Percentiles rank a stretch among this genome's conserved stretches.
Evolutionary conservation across 2,888 invertebrate genomes (phyloP).

Genomic region (Entomobrya proxima): DNA sequence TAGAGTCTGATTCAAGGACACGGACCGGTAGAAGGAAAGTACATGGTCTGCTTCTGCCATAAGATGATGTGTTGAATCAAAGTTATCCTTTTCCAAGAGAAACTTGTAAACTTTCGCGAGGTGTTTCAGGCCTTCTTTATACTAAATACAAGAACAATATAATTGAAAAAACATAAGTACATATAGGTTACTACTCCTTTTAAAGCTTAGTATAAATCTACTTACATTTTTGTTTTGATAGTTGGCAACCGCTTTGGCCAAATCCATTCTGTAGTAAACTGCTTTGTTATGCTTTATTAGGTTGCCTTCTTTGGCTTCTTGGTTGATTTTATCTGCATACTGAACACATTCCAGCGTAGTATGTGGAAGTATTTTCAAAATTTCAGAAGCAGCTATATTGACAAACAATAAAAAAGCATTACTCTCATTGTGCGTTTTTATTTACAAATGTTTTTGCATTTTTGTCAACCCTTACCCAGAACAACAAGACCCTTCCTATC

Average conservation of each 20-base stretch:
- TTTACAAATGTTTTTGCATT: too few species aligned
- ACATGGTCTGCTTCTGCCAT: conserved; percentile 65
- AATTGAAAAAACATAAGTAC: too few species aligned
- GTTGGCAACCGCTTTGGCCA: conserved; percentile 54
- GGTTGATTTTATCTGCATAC: conserved; percentile 50
- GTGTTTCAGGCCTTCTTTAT: conserved; percentile 51
- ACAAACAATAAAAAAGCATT: too few species aligned
- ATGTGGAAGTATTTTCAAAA: conserved; percentile 55
- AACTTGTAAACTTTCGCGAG: conserved; percentile 52
- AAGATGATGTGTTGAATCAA: conserved; percentile 65
- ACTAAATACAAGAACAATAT: conserved; percentile 28
- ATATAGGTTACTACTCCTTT: background rate
- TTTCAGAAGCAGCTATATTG: conserved; percentile 58
- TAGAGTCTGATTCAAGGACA: conserved; percentile 31
- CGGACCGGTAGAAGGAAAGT: conserved; percentile 52
- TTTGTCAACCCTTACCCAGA: conserved; percentile 46
- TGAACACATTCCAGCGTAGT: conserved; percentile 35
- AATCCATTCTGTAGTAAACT: conserved; percentile 42
- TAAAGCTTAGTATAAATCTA: background rate
- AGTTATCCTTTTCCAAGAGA: conserved; percentile 55
- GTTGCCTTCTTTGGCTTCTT: background rate
- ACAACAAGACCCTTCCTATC: conserved; percentile 60
- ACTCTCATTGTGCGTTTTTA: too few species aligned
- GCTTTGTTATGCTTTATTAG: conserved; percentile 62
- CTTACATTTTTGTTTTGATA: conserved; percentile 59